These are phyloP conservation scores for Cryptotis parvus DNA, from an alignment of 2,113 vertebrate genomes.

Conservation along the genomic window DNA sequence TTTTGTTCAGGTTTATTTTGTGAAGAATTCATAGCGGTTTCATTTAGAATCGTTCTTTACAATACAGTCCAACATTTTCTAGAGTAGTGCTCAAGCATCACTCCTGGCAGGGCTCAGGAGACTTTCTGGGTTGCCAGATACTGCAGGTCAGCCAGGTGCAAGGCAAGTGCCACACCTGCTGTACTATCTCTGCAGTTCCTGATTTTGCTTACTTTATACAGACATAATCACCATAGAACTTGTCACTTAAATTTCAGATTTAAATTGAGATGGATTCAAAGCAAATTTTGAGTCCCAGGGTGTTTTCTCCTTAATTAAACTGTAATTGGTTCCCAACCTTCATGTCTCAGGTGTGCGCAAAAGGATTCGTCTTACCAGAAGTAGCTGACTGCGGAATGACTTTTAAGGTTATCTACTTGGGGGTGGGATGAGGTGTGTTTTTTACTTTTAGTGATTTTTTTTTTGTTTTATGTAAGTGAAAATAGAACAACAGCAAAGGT, in stretches of 20 bases:
- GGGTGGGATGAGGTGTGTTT: neutral
- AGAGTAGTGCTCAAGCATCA: neutral
- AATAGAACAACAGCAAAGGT: neutral
- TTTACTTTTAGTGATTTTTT: too few relatives aligned
- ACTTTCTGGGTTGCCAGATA: too few relatives aligned
- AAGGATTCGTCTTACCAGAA: neutral
- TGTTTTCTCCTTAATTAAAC: neutral
- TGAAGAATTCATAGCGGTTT: neutral
- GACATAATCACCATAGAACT: neutral
- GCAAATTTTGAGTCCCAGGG: constrained; percentile 2
- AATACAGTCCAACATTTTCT: constrained; percentile 32
- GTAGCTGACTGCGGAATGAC: neutral
- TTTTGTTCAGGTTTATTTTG: neutral
- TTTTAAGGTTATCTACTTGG: neutral
- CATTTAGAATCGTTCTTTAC: constrained; percentile 6
- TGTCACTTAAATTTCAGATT: neutral
- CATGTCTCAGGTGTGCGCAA: neutral
- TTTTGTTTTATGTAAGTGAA: constrained; percentile 32
- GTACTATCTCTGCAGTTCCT: neutral
- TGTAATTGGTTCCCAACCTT: neutral
- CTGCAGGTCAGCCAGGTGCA: neutral
- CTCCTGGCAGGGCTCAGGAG: neutral
- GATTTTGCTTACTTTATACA: constrained; percentile 13
- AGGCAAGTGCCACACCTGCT: neutral
- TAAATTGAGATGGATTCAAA: constrained; percentile 4